Percentiles rank a stretch among this genome's conserved stretches.
Conservation (phyloP, 2,797 vertebrate genomes). For the Sebastes oblongus region DNA sequence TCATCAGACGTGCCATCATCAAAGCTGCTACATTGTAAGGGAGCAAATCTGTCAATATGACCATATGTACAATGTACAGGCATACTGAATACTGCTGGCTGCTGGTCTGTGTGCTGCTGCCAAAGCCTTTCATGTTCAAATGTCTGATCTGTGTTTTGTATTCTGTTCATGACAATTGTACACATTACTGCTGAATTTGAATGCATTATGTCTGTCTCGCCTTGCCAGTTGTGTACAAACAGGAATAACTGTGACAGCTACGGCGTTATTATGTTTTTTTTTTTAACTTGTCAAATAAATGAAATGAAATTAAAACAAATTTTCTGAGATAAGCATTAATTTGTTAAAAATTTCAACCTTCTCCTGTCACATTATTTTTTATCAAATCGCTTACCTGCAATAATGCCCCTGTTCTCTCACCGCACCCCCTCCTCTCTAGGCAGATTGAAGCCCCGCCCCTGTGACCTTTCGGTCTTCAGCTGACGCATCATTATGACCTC, state of each 20-base stretch:
- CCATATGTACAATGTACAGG: conserved; percentile 61
- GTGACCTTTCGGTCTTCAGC: conserved; percentile 79
- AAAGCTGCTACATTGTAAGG: conserved; percentile 56
- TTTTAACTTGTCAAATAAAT: neutral
- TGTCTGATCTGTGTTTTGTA: conserved; percentile 63
- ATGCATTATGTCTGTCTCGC: conserved; percentile 24
- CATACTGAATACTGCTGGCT: conserved; percentile 58
- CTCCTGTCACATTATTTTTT: neutral
- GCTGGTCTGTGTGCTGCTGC: conserved; percentile 33
- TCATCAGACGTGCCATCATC: conserved; percentile 61
- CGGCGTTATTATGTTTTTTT: neutral
- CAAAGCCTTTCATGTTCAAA: conserved; percentile 69
- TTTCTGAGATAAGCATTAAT: neutral
- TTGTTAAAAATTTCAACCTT: neutral
- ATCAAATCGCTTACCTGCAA: conserved; percentile 35
- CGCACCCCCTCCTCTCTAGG: neutral
- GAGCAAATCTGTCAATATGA: conserved; percentile 65
- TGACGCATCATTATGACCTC: conserved; percentile 84
- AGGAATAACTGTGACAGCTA: conserved; percentile 23
- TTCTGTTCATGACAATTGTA: conserved; percentile 53
- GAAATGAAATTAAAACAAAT: neutral
- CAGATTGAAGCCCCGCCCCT: conserved; percentile 59
- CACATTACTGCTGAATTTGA: conserved; percentile 44
- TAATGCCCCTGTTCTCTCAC: neutral
- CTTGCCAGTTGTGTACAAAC: neutral